Evolutionary conservation across 1,140 invertebrate genomes (phyloP).

Genomic region (Adoxophyes honmai): DNA sequence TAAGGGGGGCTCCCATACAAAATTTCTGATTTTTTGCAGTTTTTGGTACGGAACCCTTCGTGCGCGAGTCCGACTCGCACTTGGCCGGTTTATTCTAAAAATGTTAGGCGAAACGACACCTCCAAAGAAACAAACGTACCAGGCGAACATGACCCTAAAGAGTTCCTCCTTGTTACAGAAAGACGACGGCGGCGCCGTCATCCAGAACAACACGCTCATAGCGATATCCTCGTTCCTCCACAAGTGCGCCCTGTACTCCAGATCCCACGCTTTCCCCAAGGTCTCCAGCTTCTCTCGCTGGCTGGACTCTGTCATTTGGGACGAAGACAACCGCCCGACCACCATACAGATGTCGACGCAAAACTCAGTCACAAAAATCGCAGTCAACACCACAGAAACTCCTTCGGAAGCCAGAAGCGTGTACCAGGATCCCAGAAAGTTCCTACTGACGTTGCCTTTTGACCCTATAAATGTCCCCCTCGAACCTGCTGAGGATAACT

Average conservation of each 20-base stretch:
- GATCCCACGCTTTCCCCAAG: slow-evolving; percentile 63
- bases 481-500: slow-evolving; percentile 60
- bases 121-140: no score
- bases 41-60: no score
- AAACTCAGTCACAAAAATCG: not conserved
- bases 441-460: slow-evolving; percentile 54
- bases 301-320: slow-evolving; percentile 62
- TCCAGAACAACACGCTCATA: slow-evolving; percentile 63
- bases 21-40: no score
- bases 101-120: no score
- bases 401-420: slow-evolving; percentile 20
- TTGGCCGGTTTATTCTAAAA: no score
- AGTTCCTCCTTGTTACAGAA: slow-evolving; percentile 36
- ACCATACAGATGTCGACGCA: slow-evolving; percentile 23
- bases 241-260: slow-evolving; percentile 56
- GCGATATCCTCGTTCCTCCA: slow-evolving; percentile 54
- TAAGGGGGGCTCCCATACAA: no score
- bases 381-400: slow-evolving; percentile 29
- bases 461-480: slow-evolving; percentile 59
- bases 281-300: slow-evolving; percentile 53
- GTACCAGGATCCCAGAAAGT: slow-evolving; percentile 42
- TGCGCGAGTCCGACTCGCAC: no score
- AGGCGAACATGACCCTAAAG: no score
- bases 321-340: slow-evolving; percentile 51
- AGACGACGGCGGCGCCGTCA: slow-evolving; percentile 64